Percentiles rank a stretch among this genome's conserved stretches.
Conservation (phyloP, 1,140 invertebrate species). For the Paraescarpia echinospica region DNA sequence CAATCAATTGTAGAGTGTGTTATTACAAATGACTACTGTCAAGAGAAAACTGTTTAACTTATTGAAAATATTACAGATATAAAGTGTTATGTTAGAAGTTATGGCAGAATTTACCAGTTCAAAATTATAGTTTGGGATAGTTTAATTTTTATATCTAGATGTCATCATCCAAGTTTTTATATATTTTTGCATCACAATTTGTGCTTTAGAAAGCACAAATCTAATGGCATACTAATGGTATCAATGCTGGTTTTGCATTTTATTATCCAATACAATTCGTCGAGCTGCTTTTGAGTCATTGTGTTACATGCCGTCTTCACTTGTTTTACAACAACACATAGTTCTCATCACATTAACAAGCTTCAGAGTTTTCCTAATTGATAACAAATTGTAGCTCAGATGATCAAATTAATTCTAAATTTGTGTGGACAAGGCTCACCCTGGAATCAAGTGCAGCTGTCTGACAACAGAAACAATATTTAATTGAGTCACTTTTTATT, state of each 20-base stretch:
- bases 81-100: too few relatives aligned
- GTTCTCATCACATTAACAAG: neutral
- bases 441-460: neutral
- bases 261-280: neutral
- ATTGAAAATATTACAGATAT: too few relatives aligned
- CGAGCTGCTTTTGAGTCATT: neutral
- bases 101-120: too few relatives aligned
- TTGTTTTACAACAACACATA: neutral
- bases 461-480: neutral
- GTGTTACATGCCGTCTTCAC: neutral
- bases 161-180: too few relatives aligned
- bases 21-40: too few relatives aligned
- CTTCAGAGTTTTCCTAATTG: neutral
- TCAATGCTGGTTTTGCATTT: neutral
- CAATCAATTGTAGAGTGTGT: too few relatives aligned
- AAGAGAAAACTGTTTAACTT: too few relatives aligned
- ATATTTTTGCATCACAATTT: neutral
- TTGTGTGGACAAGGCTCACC: neutral
- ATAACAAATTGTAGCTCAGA: neutral
- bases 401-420: neutral
- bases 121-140: too few relatives aligned
- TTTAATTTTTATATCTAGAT: too few relatives aligned
- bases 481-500: neutral
- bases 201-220: neutral
- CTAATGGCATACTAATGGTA: neutral